A percentile compares a stretch with the other conserved stretches of the same genome.
Evolutionary conservation across 2,113 vertebrate genomes (phyloP).

Genomic region (Phyllostomus hastatus): DNA sequence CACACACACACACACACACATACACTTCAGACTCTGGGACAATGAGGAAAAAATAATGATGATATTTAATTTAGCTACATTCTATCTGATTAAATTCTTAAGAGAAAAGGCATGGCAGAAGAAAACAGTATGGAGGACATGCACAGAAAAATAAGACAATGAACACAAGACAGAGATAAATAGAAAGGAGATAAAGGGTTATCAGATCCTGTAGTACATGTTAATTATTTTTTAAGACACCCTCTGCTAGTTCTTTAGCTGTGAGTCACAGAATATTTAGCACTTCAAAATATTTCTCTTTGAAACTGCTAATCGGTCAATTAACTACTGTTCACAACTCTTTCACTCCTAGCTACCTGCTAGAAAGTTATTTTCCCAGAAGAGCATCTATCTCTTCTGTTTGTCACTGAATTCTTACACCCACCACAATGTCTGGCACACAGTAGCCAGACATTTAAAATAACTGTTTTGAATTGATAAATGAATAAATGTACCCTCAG

Average conservation of each 20-base stretch:
- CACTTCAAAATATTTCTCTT: conserved; percentile 37
- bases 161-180: neutral
- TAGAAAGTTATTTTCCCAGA: neutral
- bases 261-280: conserved; percentile 39
- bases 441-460: neutral
- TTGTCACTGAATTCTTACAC: neutral
- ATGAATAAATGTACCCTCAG: neutral
- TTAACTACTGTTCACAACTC: conserved; percentile 17
- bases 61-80: neutral
- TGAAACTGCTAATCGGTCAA: conserved; percentile 40
- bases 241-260: neutral
- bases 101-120: neutral
- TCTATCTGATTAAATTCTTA: neutral
- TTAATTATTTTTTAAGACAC: conserved; percentile 53
- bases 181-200: neutral
- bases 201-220: neutral
- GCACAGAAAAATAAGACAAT: neutral
- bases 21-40: neutral
- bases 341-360: neutral
- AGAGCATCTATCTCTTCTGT: neutral
- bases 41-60: neutral
- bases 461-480: neutral
- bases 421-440: neutral
- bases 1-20: neutral
- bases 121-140: neutral